Evolutionary conservation across 2,113 vertebrate genomes (phyloP).

Genomic region (Tylochromis polylepis): DNA sequence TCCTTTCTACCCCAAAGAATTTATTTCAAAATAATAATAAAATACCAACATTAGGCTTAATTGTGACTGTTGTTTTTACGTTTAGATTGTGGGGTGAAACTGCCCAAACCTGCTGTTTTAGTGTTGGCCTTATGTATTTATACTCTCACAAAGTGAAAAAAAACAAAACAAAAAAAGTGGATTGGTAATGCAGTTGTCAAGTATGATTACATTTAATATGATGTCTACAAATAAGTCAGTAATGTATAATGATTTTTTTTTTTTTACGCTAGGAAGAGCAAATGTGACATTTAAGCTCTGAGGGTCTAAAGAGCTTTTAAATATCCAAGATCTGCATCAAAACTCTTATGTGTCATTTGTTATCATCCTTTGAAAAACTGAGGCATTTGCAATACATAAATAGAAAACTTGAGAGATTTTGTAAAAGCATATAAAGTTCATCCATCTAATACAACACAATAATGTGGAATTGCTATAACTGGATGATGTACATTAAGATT

Average conservation of each 20-base stretch:
- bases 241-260: background rate
- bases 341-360: background rate
- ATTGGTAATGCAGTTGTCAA: background rate
- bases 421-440: background rate
- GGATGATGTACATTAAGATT: background rate
- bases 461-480: background rate
- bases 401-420: rapidly evolving
- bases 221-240: background rate
- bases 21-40: background rate
- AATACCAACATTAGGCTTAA: background rate
- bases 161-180: rapidly evolving
- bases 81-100: background rate
- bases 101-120: too few relatives aligned
- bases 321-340: background rate
- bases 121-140: background rate
- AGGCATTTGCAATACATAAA: background rate
- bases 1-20: background rate
- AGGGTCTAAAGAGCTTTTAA: background rate
- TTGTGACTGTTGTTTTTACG: background rate
- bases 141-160: background rate
- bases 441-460: background rate
- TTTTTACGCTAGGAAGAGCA: background rate
- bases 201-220: background rate
- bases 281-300: background rate
- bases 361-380: background rate